Conservation (phyloP, 2,888 invertebrate genomes). For the Tenthredo mesomela region DNA sequence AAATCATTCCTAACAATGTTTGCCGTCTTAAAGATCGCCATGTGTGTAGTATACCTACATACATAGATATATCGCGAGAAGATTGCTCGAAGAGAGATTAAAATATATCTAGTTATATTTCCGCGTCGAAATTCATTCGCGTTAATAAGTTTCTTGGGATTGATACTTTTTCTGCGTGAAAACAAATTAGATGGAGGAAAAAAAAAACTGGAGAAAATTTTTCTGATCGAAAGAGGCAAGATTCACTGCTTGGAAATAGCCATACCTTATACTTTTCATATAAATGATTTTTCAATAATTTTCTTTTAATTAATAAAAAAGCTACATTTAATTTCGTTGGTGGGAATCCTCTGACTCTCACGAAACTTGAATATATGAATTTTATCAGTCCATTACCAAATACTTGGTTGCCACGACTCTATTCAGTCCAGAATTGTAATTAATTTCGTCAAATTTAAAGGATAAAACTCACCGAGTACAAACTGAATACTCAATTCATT, state of each 20-base stretch:
- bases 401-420: not conserved
- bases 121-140: not conserved
- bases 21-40: not conserved
- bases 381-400: not conserved
- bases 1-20: not conserved
- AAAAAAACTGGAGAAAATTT: not conserved
- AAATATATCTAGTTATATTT: not conserved
- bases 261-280: not conserved
- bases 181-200: not conserved
- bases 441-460: not conserved
- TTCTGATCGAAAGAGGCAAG: not conserved
- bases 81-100: not conserved
- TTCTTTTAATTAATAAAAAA: not conserved
- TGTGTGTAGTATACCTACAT: too few species aligned
- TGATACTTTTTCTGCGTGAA: not conserved
- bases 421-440: not conserved
- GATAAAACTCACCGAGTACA: not conserved
- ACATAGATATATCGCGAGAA: not conserved
- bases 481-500: not conserved
- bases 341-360: not conserved
- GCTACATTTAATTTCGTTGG: not conserved
- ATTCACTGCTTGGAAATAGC: not conserved
- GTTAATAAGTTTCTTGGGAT: not conserved
- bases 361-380: constrained; percentile 12
- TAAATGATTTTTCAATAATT: not conserved